Evolutionary conservation across 2,113 vertebrate species (phyloP).

Genomic region (Nothoprocta pentlandii): DNA sequence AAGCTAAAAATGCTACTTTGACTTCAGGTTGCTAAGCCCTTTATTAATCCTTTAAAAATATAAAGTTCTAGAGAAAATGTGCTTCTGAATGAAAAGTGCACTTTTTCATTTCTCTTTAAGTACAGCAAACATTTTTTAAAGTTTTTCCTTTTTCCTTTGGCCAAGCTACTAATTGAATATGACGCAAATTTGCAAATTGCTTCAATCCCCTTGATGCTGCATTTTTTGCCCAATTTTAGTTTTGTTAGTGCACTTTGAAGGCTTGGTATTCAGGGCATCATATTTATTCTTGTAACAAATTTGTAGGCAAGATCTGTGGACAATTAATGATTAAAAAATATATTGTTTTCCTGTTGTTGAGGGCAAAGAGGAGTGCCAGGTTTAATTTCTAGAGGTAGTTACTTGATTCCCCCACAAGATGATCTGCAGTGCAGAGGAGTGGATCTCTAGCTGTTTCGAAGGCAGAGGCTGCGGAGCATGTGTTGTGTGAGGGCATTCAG

Average conservation of each 20-base stretch:
- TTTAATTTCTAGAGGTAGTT: background rate
- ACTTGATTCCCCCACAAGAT: background rate
- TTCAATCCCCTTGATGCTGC: background rate
- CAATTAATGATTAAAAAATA: background rate
- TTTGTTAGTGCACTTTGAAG: background rate
- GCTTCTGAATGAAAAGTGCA: background rate
- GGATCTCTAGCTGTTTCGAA: background rate
- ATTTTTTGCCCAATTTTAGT: background rate
- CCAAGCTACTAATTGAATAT: background rate
- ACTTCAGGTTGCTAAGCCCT: no score
- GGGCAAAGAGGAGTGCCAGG: background rate
- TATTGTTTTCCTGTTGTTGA: background rate
- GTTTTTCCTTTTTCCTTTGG: background rate
- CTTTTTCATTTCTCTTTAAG: background rate
- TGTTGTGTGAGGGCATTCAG: background rate
- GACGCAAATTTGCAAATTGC: background rate
- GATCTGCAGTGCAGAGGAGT: background rate
- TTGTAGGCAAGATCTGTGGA: background rate
- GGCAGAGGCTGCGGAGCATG: background rate
- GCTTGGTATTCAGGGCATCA: background rate
- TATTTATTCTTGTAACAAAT: background rate
- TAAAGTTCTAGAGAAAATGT: no score
- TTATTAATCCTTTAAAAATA: no score
- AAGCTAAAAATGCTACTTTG: no score
- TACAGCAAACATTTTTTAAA: no score